phyloP scores from a whole-genome alignment of 2,113 vertebrate species.

The Calonectris borealis region DNA sequence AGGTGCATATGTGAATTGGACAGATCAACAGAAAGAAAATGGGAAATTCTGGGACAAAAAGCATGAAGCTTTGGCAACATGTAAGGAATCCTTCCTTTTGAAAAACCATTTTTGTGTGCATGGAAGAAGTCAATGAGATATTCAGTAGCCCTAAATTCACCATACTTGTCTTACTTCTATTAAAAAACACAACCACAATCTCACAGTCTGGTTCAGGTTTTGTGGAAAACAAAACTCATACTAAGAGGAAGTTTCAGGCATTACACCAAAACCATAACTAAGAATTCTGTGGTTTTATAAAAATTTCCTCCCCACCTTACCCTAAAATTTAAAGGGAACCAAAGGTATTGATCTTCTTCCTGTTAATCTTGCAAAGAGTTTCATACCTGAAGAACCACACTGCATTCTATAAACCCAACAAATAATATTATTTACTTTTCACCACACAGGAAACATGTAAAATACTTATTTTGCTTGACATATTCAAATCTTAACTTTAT shows the following conservation, averaged over 20 bases:
- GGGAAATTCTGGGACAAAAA: background rate
- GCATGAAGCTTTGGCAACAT: background rate
- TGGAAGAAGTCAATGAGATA: background rate
- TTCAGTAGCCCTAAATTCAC: background rate
- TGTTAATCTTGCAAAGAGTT: background rate
- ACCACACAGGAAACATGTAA: background rate
- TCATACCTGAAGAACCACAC: background rate
- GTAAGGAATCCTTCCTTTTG: background rate
- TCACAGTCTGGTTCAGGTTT: background rate
- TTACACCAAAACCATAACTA: background rate
- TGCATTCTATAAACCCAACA: background rate
- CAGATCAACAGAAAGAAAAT: background rate
- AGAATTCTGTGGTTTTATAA: background rate
- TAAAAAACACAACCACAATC: background rate
- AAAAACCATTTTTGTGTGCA: background rate
- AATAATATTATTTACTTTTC: background rate
- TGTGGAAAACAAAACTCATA: background rate
- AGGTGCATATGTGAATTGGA: background rate
- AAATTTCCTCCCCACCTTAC: background rate
- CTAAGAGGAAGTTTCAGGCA: background rate
- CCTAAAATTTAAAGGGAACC: background rate
- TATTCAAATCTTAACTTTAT: background rate
- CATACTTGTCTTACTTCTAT: background rate
- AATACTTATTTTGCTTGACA: background rate
- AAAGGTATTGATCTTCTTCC: background rate